phyloP scores from a whole-genome alignment of 2,888 invertebrate species.

The Hyppa rectilinea region DNA sequence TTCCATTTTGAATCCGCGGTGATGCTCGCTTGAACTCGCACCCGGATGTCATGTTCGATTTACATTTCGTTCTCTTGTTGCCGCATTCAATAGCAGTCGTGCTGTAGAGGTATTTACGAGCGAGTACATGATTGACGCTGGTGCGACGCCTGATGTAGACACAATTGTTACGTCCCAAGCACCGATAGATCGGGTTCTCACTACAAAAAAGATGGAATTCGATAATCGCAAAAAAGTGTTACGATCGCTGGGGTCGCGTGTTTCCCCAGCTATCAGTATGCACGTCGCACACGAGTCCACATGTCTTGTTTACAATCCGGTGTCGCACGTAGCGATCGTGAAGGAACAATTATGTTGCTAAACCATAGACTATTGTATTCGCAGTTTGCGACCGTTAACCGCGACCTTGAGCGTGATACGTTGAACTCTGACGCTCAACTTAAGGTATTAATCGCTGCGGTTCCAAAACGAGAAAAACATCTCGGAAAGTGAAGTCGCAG shows the following conservation, averaged over 20 bases:
- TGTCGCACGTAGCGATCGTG: constrained; percentile 73
- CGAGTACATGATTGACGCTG: constrained; percentile 78
- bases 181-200: constrained; percentile 56
- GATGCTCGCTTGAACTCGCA: constrained; percentile 86
- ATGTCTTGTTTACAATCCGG: constrained; percentile 79
- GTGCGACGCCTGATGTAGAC: constrained; percentile 68
- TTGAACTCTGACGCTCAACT: constrained; percentile 76
- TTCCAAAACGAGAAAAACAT: constrained; percentile 75
- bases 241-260: constrained; percentile 75
- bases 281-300: constrained; percentile 68
- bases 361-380: constrained; percentile 74
- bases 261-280: constrained; percentile 85
- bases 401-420: constrained; percentile 75
- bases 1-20: constrained; percentile 84
- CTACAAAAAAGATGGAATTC: constrained; percentile 70
- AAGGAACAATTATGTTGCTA: constrained; percentile 75
- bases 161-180: constrained; percentile 63
- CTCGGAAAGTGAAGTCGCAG: constrained; percentile 79
- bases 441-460: constrained; percentile 69
- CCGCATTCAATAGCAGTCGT: constrained; percentile 80
- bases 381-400: constrained; percentile 68
- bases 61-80: constrained; percentile 83
- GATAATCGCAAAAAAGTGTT: constrained; percentile 75
- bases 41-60: constrained; percentile 88
- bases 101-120: constrained; percentile 73